phyloP scores from a whole-genome alignment of 2,888 invertebrate genomes.

The Luperina testacea region DNA sequence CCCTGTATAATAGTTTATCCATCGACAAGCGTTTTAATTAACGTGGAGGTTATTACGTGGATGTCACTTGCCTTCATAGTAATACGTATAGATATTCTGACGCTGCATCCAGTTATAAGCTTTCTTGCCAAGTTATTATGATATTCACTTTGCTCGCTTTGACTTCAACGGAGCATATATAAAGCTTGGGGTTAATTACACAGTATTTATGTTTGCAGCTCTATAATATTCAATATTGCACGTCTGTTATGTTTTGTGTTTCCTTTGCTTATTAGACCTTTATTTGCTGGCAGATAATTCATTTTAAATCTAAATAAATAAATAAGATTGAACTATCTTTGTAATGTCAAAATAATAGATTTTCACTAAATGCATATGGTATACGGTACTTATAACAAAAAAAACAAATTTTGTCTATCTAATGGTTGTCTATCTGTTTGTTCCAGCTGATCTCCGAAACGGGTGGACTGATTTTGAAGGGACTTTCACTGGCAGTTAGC shows the following conservation, averaged over 20 bases:
- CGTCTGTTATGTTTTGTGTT: neutral
- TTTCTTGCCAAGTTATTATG: conserved; percentile 65
- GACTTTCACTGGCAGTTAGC: neutral
- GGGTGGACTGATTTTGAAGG: neutral
- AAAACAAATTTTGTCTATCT: too few species aligned
- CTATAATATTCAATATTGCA: conserved; percentile 32
- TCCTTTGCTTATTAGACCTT: neutral
- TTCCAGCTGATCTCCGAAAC: neutral
- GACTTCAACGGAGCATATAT: conserved; percentile 58
- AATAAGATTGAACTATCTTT: neutral
- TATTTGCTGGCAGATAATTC: neutral
- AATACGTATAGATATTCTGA: conserved; percentile 59
- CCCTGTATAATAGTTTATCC: conserved; percentile 75
- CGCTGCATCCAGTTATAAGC: conserved; percentile 66
- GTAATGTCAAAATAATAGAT: neutral
- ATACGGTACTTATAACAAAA: too few species aligned
- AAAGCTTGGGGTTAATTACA: conserved; percentile 58
- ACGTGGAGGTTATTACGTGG: conserved; percentile 72
- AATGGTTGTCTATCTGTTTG: too few species aligned
- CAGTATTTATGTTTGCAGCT: conserved; percentile 36
- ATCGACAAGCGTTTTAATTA: conserved; percentile 78
- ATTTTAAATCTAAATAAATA: neutral
- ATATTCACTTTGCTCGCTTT: conserved; percentile 65
- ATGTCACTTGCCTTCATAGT: conserved; percentile 67
- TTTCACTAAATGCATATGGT: too few species aligned